These are phyloP conservation scores for Corythornis madagascariensis DNA, from an alignment of 2,113 vertebrate species.

Conservation along the genomic window DNA sequence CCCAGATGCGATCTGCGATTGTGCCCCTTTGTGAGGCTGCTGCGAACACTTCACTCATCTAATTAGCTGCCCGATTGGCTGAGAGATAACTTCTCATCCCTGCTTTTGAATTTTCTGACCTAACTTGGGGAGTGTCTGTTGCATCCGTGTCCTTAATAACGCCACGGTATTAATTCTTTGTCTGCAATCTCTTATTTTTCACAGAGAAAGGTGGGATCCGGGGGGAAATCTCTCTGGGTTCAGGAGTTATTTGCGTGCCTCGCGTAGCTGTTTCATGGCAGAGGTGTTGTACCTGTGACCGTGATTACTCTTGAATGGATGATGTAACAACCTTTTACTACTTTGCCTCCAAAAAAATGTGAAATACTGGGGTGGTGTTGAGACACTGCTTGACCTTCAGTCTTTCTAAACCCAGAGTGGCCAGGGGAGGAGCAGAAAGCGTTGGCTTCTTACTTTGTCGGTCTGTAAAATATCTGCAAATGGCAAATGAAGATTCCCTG, in stretches of 20 bases:
- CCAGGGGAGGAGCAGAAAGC: neutral
- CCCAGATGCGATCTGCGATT: fast-evolving
- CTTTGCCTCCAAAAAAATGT: conserved; percentile 30
- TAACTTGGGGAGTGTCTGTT: neutral
- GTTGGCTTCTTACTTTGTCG: neutral
- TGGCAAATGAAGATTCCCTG: neutral
- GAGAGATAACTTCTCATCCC: neutral
- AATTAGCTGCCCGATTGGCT: neutral
- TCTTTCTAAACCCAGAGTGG: neutral
- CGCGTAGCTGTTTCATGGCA: neutral
- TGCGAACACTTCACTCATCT: neutral
- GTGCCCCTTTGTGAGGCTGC: neutral
- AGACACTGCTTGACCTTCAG: conserved; percentile 36
- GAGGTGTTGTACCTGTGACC: neutral
- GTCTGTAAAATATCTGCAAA: neutral
- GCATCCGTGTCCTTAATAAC: neutral
- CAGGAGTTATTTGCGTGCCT: neutral
- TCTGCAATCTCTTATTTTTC: neutral
- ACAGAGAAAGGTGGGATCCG: neutral
- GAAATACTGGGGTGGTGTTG: neutral
- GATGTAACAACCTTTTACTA: conserved; percentile 26
- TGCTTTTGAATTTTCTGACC: neutral
- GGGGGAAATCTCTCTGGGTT: neutral
- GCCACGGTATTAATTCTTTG: fast-evolving
- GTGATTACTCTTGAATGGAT: neutral